Evolutionary conservation across 1,140 invertebrate species (phyloP).

Genomic region (Aphelinus certus): DNA sequence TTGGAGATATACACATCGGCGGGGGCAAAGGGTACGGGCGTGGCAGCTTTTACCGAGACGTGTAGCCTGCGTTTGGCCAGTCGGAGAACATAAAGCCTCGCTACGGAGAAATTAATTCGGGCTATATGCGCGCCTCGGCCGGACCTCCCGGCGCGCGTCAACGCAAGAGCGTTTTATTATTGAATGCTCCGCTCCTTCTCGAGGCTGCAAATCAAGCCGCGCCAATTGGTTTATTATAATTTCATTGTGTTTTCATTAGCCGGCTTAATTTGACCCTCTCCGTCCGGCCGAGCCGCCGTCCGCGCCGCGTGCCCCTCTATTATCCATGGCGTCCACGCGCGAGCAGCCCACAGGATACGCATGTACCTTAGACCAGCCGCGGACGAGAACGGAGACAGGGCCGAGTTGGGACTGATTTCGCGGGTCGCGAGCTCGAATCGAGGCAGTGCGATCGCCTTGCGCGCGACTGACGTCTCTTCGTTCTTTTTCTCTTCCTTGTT

Average conservation of each 20-base stretch:
- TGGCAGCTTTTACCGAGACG: slow-evolving; percentile 42
- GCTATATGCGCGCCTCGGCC: slow-evolving; percentile 26
- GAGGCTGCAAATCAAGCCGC: slow-evolving; percentile 61
- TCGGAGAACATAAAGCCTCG: slow-evolving; percentile 63
- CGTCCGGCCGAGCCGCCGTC: background rate
- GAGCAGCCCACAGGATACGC: too few relatives aligned
- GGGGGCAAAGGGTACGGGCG: slow-evolving; percentile 37
- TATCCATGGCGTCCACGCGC: too few relatives aligned
- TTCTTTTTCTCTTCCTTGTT: too few relatives aligned
- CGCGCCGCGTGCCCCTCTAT: too few relatives aligned
- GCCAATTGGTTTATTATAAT: slow-evolving; percentile 67
- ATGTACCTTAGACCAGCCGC: too few relatives aligned
- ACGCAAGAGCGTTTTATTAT: slow-evolving; percentile 60
- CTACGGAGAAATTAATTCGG: slow-evolving; percentile 65
- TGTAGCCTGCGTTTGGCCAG: slow-evolving; percentile 57
- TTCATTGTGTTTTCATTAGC: slow-evolving; percentile 66
- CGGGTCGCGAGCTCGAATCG: too few relatives aligned
- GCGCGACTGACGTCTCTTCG: too few relatives aligned
- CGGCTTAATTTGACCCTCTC: slow-evolving; percentile 58
- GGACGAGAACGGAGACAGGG: too few relatives aligned
- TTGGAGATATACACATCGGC: slow-evolving; percentile 2
- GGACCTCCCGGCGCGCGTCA: slow-evolving; percentile 37
- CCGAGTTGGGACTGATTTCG: too few relatives aligned
- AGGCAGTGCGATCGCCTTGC: too few relatives aligned
- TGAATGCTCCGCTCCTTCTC: slow-evolving; percentile 64